A percentile compares a stretch with the other conserved stretches of the same genome.
phyloP scores from a whole-genome alignment of 1,140 invertebrate genomes.

The Drosophila jambulina region DNA sequence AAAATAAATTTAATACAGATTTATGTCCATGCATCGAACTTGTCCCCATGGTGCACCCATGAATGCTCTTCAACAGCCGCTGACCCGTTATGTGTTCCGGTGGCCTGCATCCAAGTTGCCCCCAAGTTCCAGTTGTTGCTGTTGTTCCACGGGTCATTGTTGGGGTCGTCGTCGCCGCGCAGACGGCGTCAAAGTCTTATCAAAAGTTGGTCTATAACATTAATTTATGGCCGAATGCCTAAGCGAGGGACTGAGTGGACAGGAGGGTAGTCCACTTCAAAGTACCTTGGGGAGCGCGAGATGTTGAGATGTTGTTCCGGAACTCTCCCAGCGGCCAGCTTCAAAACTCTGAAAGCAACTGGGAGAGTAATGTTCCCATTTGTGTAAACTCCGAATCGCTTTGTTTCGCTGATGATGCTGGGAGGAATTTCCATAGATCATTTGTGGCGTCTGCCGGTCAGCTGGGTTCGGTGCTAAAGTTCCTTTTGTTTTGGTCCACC shows the following conservation, averaged over 20 bases:
- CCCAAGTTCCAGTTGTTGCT: conserved; percentile 9
- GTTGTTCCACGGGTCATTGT: conserved; percentile 10
- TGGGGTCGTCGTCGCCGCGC: conserved; percentile 34
- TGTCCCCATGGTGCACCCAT: conserved; percentile 14
- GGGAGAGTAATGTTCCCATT: conserved; percentile 56
- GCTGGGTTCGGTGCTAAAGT: conserved; percentile 48
- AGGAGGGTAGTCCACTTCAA: conserved; percentile 49
- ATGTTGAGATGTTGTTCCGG: conserved; percentile 16
- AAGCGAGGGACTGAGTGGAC: conserved; percentile 16
- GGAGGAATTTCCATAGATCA: conserved; percentile 72
- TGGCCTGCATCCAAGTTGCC: conserved; percentile 48
- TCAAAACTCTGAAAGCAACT: conserved; percentile 59
- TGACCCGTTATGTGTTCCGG: conserved; percentile 79
- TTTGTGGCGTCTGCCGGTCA: conserved; percentile 70
- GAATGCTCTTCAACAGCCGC: conserved; percentile 58
- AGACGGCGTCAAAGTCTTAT: conserved; percentile 79
- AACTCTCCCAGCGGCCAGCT: conserved; percentile 32
- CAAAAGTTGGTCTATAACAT: conserved; percentile 80
- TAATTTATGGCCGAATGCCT: conserved; percentile 73
- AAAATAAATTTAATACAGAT: not conserved
- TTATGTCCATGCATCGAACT: not conserved
- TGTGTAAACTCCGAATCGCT: conserved; percentile 60
- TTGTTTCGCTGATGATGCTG: conserved; percentile 42
- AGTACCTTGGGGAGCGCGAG: conserved; percentile 40
- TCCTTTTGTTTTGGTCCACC: conserved; percentile 42